A percentile compares a stretch with the other conserved stretches of the same genome.
phyloP scores from a whole-genome alignment of 1,140 invertebrate species.

The Penaeus vannamei region DNA sequence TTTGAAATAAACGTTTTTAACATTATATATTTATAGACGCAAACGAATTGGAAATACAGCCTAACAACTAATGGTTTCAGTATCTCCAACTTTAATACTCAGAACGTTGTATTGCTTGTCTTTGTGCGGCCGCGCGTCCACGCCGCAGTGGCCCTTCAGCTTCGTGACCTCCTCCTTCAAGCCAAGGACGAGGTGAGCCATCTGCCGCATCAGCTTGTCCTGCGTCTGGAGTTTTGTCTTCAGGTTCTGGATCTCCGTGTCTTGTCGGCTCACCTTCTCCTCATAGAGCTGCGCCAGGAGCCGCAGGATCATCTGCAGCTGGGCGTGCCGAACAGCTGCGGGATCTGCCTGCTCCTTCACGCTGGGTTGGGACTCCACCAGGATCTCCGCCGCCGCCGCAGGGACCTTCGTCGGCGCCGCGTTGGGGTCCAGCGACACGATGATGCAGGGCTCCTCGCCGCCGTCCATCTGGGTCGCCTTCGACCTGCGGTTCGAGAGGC shows the following conservation, averaged over 20 bases:
- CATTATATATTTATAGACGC: too few species aligned
- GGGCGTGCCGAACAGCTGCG: slow-evolving; percentile 51
- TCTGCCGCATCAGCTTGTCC: slow-evolving; percentile 66
- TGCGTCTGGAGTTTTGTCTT: slow-evolving; percentile 60
- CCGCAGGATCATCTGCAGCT: slow-evolving; percentile 64
- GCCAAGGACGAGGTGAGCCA: slow-evolving; percentile 60
- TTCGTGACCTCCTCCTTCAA: slow-evolving; percentile 38
- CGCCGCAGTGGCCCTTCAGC: background rate
- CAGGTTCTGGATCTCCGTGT: slow-evolving; percentile 58
- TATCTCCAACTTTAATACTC: slow-evolving; percentile 6
- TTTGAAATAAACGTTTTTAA: too few species aligned
- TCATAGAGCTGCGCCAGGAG: slow-evolving; percentile 64
- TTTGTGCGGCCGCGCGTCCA: background rate
- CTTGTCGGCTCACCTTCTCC: slow-evolving; percentile 63
- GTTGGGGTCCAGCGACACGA: slow-evolving; percentile 40
- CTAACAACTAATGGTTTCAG: too few species aligned
- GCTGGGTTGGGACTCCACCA: background rate
- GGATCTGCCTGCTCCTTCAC: background rate
- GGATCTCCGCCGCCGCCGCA: background rate
- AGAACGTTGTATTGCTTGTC: background rate
- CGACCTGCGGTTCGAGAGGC: slow-evolving; percentile 43
- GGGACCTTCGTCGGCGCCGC: background rate
- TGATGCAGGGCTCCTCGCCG: background rate
- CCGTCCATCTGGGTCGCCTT: slow-evolving; percentile 17
- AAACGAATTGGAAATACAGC: too few species aligned